Evolutionary conservation across 2,797 vertebrate species (phyloP), one percentile per base, ranked within the genome.

Genomic region (Pogonophryne albipinna): DNA sequence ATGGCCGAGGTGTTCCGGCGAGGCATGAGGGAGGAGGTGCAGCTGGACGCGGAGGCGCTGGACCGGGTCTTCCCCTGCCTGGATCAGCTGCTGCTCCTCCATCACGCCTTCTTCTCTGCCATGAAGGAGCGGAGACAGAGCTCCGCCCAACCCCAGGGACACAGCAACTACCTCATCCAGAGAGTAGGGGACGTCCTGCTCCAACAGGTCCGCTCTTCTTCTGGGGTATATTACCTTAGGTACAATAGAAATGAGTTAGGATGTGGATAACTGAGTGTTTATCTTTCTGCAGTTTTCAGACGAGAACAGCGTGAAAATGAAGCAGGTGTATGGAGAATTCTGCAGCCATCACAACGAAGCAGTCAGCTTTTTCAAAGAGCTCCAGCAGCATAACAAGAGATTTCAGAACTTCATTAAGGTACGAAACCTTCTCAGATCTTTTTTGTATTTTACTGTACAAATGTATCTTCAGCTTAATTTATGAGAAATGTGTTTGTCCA

Each of bases 321-420:
- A 96, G 88, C 94, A 93, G 85, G 94, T 98, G 31, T 99, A 99
- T 0, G 98, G 98, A 17, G 96, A 98, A 14, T 99, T 99, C 94
- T 99, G 98, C 92, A 98, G 98, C 72, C 97, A 94, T 65, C 98
- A 99, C 79, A 97, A 96, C 4, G 97, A 98, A 91, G 97, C 98
- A 0, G 96, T 99, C 77, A 95, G 90, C 87, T 96, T 97, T 72
- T 99, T 98, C 89, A 99, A 99, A 92, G 98, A 98, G 50, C 95
- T 99, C 34, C 94, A 94, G 87, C 97, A 98, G 73, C 96, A 99
- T 81, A 99, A 97, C 88, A 99, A 99, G 89, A 96, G 97, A 83
- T 98, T 99, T 84, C 98, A 98, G 87, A 95, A 93, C 83, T 99
- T 99, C 87, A 95, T 98, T 76, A 99, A 97, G 95, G 98, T 97